Conservation (phyloP, 1,140 invertebrate species). For the Drosophila tsacasi region DNA sequence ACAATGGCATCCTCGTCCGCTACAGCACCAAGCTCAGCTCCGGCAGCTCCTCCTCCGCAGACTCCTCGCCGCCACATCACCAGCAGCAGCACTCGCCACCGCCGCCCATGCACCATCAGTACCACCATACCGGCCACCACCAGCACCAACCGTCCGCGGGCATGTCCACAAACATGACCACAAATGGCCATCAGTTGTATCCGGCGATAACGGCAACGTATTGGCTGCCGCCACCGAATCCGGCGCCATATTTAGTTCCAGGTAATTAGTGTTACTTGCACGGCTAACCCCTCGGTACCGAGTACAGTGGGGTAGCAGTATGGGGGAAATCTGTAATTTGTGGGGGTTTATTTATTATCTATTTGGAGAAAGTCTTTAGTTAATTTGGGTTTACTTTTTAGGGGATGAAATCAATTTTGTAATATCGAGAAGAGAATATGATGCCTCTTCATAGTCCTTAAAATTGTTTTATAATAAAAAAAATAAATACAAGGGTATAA, state of each 20-base stretch:
- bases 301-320: slow-evolving; percentile 10
- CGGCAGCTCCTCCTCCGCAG: slow-evolving; percentile 54
- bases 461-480: not conserved
- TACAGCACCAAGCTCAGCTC: slow-evolving; percentile 56
- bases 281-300: slow-evolving; percentile 16
- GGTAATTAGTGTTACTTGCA: slow-evolving; percentile 86
- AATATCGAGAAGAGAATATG: not conserved
- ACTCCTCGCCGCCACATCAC: slow-evolving; percentile 57
- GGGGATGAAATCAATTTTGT: not conserved
- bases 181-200: slow-evolving; percentile 87
- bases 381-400: no score
- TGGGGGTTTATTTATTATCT: not conserved
- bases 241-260: slow-evolving; percentile 91
- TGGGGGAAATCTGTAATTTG: not conserved
- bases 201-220: slow-evolving; percentile 92
- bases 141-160: slow-evolving; percentile 39
- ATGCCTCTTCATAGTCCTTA: not conserved
- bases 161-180: slow-evolving; percentile 77
- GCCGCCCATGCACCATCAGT: slow-evolving; percentile 42
- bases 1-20: slow-evolving; percentile 25
- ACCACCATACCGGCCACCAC: slow-evolving; percentile 27
- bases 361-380: no score
- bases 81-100: slow-evolving; percentile 50
- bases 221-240: slow-evolving; percentile 91
- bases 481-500: not conserved